These are phyloP conservation scores for Goniozus legneri DNA, from an alignment of 1,140 invertebrate genomes.

Conservation along the genomic window DNA sequence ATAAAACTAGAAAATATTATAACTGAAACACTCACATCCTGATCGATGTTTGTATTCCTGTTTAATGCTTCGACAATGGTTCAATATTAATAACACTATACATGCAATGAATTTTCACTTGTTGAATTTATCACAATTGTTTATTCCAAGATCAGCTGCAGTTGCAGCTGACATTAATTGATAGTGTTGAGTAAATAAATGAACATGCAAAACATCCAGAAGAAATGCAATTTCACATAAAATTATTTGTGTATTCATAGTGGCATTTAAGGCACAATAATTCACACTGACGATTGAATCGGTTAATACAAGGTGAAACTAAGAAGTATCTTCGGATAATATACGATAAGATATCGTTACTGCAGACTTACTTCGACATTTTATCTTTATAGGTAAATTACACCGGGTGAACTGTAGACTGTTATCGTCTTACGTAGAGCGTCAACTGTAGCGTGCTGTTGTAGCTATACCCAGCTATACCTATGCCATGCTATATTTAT, in stretches of 20 bases:
- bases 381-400: no score
- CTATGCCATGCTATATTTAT: no score
- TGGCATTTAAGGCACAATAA: slow-evolving; percentile 5
- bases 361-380: no score
- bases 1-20: slow-evolving; percentile 7
- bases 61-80: no score
- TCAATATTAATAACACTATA: slow-evolving; percentile 6
- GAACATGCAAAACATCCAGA: slow-evolving; percentile 7
- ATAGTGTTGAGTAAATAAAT: slow-evolving; percentile 14
- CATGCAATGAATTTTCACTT: slow-evolving; percentile 18
- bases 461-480: no score
- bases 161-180: slow-evolving; percentile 12
- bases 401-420: no score
- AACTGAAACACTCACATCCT: slow-evolving; percentile 5
- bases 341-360: slow-evolving; percentile 21
- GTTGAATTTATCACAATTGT: slow-evolving; percentile 9
- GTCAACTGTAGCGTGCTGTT: no score
- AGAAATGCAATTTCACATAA: slow-evolving; percentile 12
- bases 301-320: slow-evolving; percentile 5
- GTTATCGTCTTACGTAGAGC: no score
- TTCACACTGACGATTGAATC: slow-evolving; percentile 6
- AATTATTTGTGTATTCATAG: slow-evolving; percentile 14
- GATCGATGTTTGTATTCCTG: not conserved
- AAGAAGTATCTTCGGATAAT: slow-evolving; percentile 5
- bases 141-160: slow-evolving; percentile 7